phyloP scores from a whole-genome alignment of 2,113 vertebrate species.

The Romanogobio albipinnatus region DNA sequence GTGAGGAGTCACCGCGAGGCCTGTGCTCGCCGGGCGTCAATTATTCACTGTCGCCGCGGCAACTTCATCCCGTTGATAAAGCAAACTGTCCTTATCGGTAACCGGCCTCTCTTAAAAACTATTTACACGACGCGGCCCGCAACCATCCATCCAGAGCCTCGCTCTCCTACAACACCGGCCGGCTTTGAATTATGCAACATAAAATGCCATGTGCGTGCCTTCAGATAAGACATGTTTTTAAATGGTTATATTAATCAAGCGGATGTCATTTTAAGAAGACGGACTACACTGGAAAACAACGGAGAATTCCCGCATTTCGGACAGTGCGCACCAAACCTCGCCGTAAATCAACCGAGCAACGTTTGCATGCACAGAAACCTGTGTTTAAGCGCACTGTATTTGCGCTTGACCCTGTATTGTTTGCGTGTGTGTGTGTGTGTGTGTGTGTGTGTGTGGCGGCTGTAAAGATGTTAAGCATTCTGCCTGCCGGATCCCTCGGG shows the following conservation, averaged over 20 bases:
- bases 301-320: no score
- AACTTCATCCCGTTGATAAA: constrained; percentile 76
- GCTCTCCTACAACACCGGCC: neutral
- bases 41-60: constrained; percentile 77
- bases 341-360: neutral
- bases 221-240: constrained; percentile 41
- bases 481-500: constrained; percentile 52
- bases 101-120: constrained; percentile 71
- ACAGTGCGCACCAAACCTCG: no score
- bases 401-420: neutral
- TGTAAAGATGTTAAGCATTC: constrained; percentile 49
- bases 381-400: neutral
- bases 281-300: neutral
- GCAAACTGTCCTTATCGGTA: constrained; percentile 75
- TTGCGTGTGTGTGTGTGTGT: neutral
- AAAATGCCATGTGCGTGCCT: neutral
- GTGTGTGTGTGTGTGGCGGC: neutral
- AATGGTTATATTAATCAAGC: constrained; percentile 20
- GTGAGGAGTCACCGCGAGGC: constrained; percentile 56
- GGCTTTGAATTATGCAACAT: constrained; percentile 39
- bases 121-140: constrained; percentile 75
- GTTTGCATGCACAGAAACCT: neutral
- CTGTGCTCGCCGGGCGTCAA: constrained; percentile 71
- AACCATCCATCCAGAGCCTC: constrained; percentile 56
- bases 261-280: neutral